Evolutionary conservation across 2,113 vertebrate genomes (phyloP), one percentile per base, ranked within the genome.

Genomic region (Sapayoa aenigma): DNA sequence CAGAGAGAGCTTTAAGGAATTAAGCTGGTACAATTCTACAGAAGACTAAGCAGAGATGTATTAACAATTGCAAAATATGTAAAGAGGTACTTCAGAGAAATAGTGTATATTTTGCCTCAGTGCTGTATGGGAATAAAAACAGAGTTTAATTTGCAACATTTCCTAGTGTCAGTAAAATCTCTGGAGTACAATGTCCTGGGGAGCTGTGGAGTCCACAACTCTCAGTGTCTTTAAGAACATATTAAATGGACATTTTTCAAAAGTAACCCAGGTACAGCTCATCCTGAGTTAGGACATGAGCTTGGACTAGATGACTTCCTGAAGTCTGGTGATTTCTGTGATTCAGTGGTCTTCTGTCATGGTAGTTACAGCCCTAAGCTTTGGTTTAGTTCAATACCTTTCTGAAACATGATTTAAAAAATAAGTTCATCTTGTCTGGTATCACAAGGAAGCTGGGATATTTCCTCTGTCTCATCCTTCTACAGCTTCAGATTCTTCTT

Each of bases 151-250:
- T 71, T 66, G 37, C 55, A 58, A 12, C 27, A 28, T 75, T 82
- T 82, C 24, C 27, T 11, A n/a, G 30, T 19, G 50, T 20, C 65
- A 84, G 18, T 39, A 42, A 49, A 62, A 82, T n/a, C 60, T 82
- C 79, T 53, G 35, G 24, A 71, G 42, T 35, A 52, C 3, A 8
- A 33, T 9, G 8, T n/a, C 19, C n/a, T 19, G 15, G 19, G 42
- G 79, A 71, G 12, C 44, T 65, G 14, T 23, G 24, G 2, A 33
- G 50, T 28, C 10, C 46, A 17, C 30, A 59, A 65, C 20, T 42
- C 13, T 33, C 27, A 30, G 10, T 0, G 0, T 72, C 22, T 46
- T 46, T 71, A 63, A 41, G 24, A 62, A 53, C 0, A 0, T 1
- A 35, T 75, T n/a, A 37, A 58, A 79, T 28, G 6, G 22, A 23